Percentiles rank a stretch among this genome's conserved stretches.
Evolutionary conservation across 2,888 invertebrate genomes (phyloP).

Genomic region (Clivina fossor): DNA sequence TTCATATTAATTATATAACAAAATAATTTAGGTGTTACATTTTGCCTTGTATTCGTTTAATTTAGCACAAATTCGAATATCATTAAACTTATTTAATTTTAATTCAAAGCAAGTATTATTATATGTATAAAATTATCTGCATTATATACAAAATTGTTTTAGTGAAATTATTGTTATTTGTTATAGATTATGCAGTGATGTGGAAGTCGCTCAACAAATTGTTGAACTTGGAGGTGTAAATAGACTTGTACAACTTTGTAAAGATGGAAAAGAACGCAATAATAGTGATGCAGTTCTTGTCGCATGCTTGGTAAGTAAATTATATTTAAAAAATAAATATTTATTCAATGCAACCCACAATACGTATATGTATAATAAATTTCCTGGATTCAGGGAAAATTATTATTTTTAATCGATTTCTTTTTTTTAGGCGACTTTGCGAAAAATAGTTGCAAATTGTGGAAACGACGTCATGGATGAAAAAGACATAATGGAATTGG

Average conservation of each 20-base stretch:
- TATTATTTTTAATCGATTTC: slow-evolving; percentile 23
- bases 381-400: neutral
- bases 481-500: slow-evolving; percentile 70
- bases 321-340: neutral
- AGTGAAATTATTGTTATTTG: slow-evolving; percentile 1
- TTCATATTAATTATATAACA: too few species aligned
- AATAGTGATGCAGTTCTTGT: slow-evolving; percentile 68
- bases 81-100: too few species aligned
- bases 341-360: neutral
- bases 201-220: slow-evolving; percentile 68
- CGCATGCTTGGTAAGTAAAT: slow-evolving; percentile 61
- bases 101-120: too few species aligned
- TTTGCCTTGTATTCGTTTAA: too few species aligned
- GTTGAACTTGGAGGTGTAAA: slow-evolving; percentile 69
- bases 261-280: slow-evolving; percentile 62
- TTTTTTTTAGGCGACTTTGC: slow-evolving; percentile 61
- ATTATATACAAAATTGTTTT: too few species aligned
- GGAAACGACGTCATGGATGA: slow-evolving; percentile 57
- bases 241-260: slow-evolving; percentile 68
- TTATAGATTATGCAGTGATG: slow-evolving; percentile 66
- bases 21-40: too few species aligned
- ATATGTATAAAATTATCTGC: too few species aligned
- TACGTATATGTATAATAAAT: slow-evolving; percentile 10
- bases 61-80: too few species aligned
- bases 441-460: slow-evolving; percentile 63